phyloP scores from a whole-genome alignment of 2,888 invertebrate genomes.

The Venusia cambrica region DNA sequence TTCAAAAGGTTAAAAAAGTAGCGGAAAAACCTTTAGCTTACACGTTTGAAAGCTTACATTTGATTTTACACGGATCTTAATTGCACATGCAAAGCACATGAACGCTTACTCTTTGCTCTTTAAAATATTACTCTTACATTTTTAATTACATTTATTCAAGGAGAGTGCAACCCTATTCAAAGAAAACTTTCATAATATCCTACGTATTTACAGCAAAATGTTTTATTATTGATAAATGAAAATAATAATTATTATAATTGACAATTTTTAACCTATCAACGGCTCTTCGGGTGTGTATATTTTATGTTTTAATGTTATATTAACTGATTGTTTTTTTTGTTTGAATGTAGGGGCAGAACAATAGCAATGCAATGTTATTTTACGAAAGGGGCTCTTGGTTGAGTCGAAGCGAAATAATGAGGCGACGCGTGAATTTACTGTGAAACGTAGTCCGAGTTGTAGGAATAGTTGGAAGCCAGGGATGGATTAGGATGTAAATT shows the following conservation, averaged over 20 bases:
- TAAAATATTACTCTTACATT: slow-evolving; percentile 67
- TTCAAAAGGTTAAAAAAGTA: too few species aligned
- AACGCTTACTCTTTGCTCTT: slow-evolving; percentile 54
- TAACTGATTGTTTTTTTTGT: neutral
- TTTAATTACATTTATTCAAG: slow-evolving; percentile 66
- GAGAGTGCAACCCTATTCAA: slow-evolving; percentile 11
- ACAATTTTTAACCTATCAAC: too few species aligned
- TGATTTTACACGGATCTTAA: slow-evolving; percentile 54
- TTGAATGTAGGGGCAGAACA: slow-evolving; percentile 1
- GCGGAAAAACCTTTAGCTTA: slow-evolving; percentile 33
- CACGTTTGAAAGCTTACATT: slow-evolving; percentile 37
- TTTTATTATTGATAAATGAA: too few species aligned
- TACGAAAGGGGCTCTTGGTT: slow-evolving; percentile 33
- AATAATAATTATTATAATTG: too few species aligned
- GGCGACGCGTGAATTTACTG: slow-evolving; percentile 53
- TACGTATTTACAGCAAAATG: too few species aligned
- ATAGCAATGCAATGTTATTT: too few species aligned
- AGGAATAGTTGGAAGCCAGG: slow-evolving; percentile 37
- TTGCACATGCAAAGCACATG: slow-evolving; percentile 44
- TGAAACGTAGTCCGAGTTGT: slow-evolving; percentile 25
- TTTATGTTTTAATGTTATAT: too few species aligned
- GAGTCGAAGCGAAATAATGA: slow-evolving; percentile 68
- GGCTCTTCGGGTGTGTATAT: too few species aligned
- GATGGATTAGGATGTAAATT: slow-evolving; percentile 28
- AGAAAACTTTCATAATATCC: neutral